Percentiles rank a stretch among this genome's conserved stretches.
These are phyloP conservation scores for Cettia cetti DNA, from an alignment of 2,113 vertebrate species.

Conservation along the genomic window DNA sequence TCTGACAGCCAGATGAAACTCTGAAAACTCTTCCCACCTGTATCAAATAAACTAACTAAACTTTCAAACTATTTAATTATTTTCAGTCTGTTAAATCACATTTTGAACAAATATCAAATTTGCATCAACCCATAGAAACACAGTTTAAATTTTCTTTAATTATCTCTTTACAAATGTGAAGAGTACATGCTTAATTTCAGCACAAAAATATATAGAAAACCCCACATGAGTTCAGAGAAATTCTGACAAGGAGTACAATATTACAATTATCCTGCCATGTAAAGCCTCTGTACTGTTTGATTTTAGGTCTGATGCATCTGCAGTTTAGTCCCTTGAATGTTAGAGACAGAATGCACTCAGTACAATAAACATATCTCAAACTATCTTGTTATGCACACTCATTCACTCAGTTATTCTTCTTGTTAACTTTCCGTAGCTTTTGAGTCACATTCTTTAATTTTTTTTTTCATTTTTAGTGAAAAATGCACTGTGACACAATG, in stretches of 20 bases:
- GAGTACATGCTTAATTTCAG: background rate
- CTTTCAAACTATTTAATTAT: background rate
- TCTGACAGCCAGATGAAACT: background rate
- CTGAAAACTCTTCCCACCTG: background rate
- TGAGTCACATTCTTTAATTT: background rate
- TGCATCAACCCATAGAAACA: background rate
- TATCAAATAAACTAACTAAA: background rate
- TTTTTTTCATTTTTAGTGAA: background rate
- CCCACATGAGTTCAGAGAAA: background rate
- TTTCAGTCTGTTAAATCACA: background rate
- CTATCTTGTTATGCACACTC: background rate
- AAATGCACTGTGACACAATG: rapidly evolving
- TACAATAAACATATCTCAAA: background rate
- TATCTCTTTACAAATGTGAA: background rate
- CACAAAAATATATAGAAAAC: background rate
- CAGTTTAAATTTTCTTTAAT: background rate
- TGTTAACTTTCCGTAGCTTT: background rate
- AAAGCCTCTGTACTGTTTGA: background rate
- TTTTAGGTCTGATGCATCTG: background rate
- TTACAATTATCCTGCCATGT: background rate
- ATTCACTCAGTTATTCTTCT: background rate
- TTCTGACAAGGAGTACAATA: background rate
- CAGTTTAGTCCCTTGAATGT: background rate
- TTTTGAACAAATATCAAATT: background rate
- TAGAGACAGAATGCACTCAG: background rate